A percentile compares a stretch with the other conserved stretches of the same genome.
Conservation (phyloP, 2,888 invertebrate genomes). For the Rotaria sp. region DNA sequence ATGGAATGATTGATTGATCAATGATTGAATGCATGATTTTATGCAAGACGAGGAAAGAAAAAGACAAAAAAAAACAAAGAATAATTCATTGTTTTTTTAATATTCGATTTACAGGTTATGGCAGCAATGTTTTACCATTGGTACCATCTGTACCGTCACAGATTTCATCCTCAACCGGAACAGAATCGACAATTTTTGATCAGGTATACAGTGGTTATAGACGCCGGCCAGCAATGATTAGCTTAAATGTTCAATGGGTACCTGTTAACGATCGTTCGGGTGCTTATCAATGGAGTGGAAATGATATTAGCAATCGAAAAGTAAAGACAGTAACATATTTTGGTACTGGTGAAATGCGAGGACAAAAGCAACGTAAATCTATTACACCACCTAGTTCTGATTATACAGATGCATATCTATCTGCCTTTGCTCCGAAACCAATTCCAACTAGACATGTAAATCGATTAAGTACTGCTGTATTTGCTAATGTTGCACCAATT, state of each 20-base stretch:
- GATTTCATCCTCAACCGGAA: neutral
- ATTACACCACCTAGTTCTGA: neutral
- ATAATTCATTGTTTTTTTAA: neutral
- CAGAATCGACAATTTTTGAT: neutral
- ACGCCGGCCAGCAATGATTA: neutral
- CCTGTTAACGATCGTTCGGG: neutral
- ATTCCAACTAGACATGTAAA: neutral
- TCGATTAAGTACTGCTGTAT: neutral
- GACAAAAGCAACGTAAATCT: neutral
- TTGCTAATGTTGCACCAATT: neutral
- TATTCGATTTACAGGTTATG: neutral
- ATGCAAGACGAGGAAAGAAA: neutral
- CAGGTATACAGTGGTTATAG: neutral
- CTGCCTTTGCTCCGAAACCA: neutral
- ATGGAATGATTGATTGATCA: neutral
- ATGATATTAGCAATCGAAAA: neutral
- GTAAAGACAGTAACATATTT: neutral
- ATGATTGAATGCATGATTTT: neutral
- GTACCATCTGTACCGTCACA: neutral
- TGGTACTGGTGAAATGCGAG: constrained; percentile 25
- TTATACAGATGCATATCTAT: constrained; percentile 19
- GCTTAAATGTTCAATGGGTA: constrained; percentile 1
- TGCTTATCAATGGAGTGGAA: neutral
- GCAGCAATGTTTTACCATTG: neutral
- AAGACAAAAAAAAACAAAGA: neutral